Percentiles rank a stretch among this genome's conserved stretches.
Evolutionary conservation across 2,113 vertebrate genomes (phyloP).

Genomic region (Melanotaenia duboulayi): DNA sequence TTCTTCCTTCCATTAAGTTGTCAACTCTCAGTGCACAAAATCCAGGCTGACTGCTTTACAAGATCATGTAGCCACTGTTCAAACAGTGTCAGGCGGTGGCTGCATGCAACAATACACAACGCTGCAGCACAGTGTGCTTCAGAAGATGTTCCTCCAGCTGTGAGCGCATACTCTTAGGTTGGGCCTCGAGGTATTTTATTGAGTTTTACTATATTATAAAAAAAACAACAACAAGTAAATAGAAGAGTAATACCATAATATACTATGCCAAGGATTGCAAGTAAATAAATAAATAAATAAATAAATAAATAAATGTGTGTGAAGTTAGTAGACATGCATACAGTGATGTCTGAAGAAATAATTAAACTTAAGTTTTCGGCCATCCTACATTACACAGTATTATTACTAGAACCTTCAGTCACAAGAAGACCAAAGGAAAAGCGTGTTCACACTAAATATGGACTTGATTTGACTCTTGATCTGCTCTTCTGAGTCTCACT

Average conservation of each 20-base stretch:
- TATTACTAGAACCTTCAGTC: too few relatives aligned
- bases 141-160: background rate
- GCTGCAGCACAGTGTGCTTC: background rate
- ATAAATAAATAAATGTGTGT: background rate
- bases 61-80: constrained; percentile 18
- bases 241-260: too few relatives aligned
- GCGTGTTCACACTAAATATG: too few relatives aligned
- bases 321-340: too few relatives aligned
- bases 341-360: background rate
- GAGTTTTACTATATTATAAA: background rate
- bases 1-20: background rate
- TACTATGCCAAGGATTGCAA: too few relatives aligned
- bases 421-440: too few relatives aligned
- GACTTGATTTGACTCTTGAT: too few relatives aligned
- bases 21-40: constrained; percentile 3
- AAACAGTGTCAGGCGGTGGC: constrained; percentile 14
- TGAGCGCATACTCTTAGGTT: constrained; percentile 7
- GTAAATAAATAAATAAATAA: background rate
- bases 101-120: constrained; percentile 14
- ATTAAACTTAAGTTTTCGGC: too few relatives aligned
- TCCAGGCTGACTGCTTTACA: constrained; percentile 13
- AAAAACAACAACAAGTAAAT: background rate
- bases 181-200: too few relatives aligned
- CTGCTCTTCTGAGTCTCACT: too few relatives aligned
- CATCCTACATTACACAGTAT: too few relatives aligned